A percentile compares a stretch with the other conserved stretches of the same genome.
These are phyloP conservation scores for Chloroclystis v-ata DNA, from an alignment of 2,888 invertebrate genomes.

Conservation along the genomic window DNA sequence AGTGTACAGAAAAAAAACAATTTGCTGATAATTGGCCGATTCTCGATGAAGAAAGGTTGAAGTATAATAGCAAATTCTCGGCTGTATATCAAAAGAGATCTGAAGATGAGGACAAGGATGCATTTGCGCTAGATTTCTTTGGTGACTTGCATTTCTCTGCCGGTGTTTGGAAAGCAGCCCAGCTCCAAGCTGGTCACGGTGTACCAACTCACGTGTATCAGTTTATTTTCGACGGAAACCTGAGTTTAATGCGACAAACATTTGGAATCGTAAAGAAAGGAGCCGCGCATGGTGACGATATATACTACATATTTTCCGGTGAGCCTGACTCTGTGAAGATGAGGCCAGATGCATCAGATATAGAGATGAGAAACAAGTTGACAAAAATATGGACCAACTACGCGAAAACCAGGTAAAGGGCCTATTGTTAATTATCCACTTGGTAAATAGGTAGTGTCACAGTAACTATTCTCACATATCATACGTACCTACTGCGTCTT, in stretches of 20 bases:
- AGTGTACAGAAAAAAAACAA: not conserved
- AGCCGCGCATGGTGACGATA: conserved; percentile 46
- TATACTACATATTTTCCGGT: not conserved
- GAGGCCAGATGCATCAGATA: conserved; percentile 27
- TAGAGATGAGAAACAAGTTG: conserved; percentile 34
- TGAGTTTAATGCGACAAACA: conserved; percentile 33
- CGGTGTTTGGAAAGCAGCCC: conserved; percentile 38
- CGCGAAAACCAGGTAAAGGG: conserved; percentile 46
- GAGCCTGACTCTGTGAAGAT: conserved; percentile 2
- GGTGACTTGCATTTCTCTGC: conserved; percentile 45
- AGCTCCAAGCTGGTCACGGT: conserved; percentile 13
- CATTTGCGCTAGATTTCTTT: conserved; percentile 30
- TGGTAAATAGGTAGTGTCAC: too few relatives aligned
- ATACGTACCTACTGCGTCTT: too few relatives aligned
- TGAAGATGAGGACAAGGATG: conserved; percentile 29
- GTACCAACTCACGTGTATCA: conserved; percentile 42
- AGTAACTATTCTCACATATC: too few relatives aligned
- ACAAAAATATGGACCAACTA: conserved; percentile 53
- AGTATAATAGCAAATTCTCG: not conserved
- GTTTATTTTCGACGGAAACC: conserved; percentile 45
- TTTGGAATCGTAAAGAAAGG: conserved; percentile 37
- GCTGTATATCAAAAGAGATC: not conserved
- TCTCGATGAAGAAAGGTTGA: not conserved
- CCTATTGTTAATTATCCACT: too few relatives aligned
- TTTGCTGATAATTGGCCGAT: not conserved